Evolutionary conservation across 2,113 vertebrate species (phyloP), one percentile per base, ranked within the genome.

Genomic region (Progne subis): DNA sequence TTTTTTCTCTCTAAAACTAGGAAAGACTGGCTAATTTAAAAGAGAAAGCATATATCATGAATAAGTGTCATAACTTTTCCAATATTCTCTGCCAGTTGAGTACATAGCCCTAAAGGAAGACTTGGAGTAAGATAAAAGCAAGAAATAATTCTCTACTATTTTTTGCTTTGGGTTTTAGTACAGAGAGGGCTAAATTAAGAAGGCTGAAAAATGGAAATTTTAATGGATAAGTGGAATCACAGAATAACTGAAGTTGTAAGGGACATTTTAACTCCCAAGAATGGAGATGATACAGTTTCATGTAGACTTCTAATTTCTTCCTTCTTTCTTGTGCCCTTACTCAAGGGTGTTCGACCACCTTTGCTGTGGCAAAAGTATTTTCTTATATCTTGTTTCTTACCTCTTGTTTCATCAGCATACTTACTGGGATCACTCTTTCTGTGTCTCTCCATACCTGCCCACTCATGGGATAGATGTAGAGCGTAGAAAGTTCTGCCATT

Each of bases 21-120:
- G 37, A 50, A 86, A 67, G 44, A 60, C 37, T 84, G 29, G 41
- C 77, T 96, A 89, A 95, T 84, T 81, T 83, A 87, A 75, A 92
- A 82, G 69, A 76, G 37, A 85, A 86, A 85, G 56, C 76, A 79
- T 78, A 23, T 82, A 57, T 93, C 87, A 80, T 50, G 17, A 93
- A 49, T 71, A 43, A 65, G 74, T 85, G 64, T 93, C 75, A 68
- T 50, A 91, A 77, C 60, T 57, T 87, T 91, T 95, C 47, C 63
- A 37, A 10, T 72, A 28, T 76, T 94, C 68, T 90, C 28, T 94
- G 46, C 57, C 49, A 69, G 74, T 79, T 87, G 70, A 91, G 49
- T 86, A 3, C 2, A 1, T 78, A 79, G 39, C 55, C 67, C 57
- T 69, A 53, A 90, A 82, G 49, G 46, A 94, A 87, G 67, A 64